Base-by-base conservation (phyloP, 2,797 vertebrate genomes). In the Bradypodion ventrale region DNA sequence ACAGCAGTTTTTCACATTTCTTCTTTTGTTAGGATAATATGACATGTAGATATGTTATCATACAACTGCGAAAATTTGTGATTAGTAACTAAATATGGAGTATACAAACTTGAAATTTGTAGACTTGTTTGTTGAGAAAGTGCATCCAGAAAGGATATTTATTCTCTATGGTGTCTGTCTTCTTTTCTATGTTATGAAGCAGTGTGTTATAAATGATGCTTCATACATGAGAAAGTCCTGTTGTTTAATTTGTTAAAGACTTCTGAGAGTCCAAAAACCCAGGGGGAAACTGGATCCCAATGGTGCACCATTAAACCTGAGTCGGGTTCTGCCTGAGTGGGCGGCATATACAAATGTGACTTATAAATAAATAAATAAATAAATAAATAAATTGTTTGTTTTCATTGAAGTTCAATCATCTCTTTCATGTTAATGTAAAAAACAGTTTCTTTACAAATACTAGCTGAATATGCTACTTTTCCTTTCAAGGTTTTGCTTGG, bases 201-300 rank as follows among this genome's bases (percentile, higher is more conserved):
- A 82, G 56, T 79, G 56, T 83, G 16, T 0, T 0, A 62, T 86
- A 86, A 79, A 12, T 63, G 23, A 37, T 37, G 4, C 0, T 6
- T 37, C 5, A n/a, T 27, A 65, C 85, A 80, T 42, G 69, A 75
- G 76, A 89, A 66, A 1, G 5, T 75, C 0, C 0, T 37, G 86
- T 60, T 66, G 56, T 88, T 91, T 66, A 15, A 46, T 75, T 89
- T 87, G 80, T 75, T 32, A 4, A 82, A 78, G 80, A 87, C 83
- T 91, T 75, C 37, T 83, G 85, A 78, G 68, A 84, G 60, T 21
- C n/a, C 3, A 21, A 29, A 76, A 49, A 23, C 32, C 27, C 49
- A 44, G 32, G 29, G 52, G 27, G 59, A 37, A 83, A 83, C 37
- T 76, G 27, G n/a, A 69, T 10, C 46, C 68, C 63, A 77, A 32